These are phyloP conservation scores for Tupaia tana DNA, from an alignment of 2,113 vertebrate genomes.

Conservation along the genomic window DNA sequence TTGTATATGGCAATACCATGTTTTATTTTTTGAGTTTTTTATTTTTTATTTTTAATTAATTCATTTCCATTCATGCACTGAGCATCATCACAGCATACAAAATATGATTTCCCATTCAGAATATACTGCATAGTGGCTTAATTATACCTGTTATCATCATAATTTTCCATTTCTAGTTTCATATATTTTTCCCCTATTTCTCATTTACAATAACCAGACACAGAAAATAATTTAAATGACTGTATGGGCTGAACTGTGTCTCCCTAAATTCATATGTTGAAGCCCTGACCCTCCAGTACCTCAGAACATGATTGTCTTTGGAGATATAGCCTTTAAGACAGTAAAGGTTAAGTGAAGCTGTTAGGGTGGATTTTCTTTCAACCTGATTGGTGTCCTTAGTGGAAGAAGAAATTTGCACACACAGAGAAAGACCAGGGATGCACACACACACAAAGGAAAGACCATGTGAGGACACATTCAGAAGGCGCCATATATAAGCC, in stretches of 20 bases:
- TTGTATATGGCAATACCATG: neutral
- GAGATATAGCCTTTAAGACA: neutral
- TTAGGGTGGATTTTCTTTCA: neutral
- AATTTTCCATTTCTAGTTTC: no score
- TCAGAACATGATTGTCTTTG: neutral
- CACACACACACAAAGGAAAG: neutral
- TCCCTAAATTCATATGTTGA: neutral
- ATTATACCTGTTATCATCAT: no score
- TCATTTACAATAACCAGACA: neutral
- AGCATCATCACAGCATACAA: no score
- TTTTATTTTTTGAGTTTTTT: no score
- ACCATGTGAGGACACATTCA: neutral
- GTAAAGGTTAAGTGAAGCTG: neutral
- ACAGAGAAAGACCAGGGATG: neutral
- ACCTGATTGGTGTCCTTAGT: neutral
- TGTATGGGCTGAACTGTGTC: neutral
- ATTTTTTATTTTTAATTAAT: no score
- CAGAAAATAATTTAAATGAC: neutral
- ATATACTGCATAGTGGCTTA: no score
- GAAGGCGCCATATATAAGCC: neutral
- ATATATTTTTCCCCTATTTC: no score
- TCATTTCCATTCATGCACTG: no score
- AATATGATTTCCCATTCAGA: no score
- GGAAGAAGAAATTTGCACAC: neutral
- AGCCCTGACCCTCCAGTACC: neutral